These are phyloP conservation scores for Tychaedon coryphoeus DNA, from an alignment of 2,113 vertebrate genomes.

Conservation along the genomic window DNA sequence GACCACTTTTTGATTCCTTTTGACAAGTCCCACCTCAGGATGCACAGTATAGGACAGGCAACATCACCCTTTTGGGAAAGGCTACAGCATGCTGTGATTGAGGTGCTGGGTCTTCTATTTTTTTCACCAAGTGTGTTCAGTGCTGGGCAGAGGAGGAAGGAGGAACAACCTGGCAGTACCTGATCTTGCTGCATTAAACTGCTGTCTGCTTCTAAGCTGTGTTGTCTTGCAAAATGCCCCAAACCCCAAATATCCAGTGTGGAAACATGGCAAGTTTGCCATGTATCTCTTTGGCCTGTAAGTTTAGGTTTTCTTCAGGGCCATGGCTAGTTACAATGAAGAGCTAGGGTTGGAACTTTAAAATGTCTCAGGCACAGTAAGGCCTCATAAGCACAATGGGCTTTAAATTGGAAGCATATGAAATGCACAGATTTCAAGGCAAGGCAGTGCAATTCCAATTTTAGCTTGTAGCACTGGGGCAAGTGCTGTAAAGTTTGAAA, in stretches of 20 bases:
- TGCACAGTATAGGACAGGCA: background rate
- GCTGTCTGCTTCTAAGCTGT: background rate
- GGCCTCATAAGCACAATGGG: background rate
- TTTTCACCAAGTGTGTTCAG: background rate
- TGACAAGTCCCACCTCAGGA: background rate
- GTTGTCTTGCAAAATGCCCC: background rate
- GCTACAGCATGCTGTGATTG: fast-evolving
- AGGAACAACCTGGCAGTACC: background rate
- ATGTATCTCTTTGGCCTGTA: background rate
- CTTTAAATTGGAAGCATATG: background rate
- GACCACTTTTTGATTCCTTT: background rate
- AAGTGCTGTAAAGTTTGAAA: constrained; percentile 23
- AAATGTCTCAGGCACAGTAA: background rate
- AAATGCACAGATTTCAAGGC: constrained; percentile 11
- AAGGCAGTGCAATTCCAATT: constrained; percentile 16
- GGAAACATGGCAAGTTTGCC: background rate
- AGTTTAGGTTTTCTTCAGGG: background rate
- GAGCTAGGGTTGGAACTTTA: background rate
- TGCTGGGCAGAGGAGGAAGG: background rate
- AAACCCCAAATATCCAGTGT: background rate
- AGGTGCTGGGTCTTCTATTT: background rate
- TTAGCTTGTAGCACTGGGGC: constrained; percentile 15
- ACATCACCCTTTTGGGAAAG: background rate
- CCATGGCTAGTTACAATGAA: background rate
- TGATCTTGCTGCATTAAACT: background rate